Evolutionary conservation across 2,797 vertebrate species (phyloP).

Genomic region (Helicolenus hilgendorfi): DNA sequence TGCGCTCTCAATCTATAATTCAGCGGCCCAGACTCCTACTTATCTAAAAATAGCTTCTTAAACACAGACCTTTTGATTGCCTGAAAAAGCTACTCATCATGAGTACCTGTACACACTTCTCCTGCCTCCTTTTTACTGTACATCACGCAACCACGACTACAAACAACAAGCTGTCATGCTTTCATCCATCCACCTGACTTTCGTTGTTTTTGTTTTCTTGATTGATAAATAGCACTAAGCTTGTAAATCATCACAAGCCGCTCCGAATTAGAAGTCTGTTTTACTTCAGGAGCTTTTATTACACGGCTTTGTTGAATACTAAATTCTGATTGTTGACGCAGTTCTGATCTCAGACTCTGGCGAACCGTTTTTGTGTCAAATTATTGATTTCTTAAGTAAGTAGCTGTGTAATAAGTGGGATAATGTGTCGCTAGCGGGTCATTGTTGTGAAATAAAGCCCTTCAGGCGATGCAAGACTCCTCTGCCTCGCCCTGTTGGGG

Average conservation of each 20-base stretch:
- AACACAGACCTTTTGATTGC: slow-evolving; percentile 86
- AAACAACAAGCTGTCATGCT: slow-evolving; percentile 75
- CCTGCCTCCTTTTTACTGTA: slow-evolving; percentile 76
- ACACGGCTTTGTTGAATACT: background rate
- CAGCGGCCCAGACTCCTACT: slow-evolving; percentile 74
- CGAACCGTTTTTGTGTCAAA: too few relatives aligned
- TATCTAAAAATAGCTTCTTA: slow-evolving; percentile 88
- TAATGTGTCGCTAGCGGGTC: too few relatives aligned
- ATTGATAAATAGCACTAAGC: slow-evolving; percentile 52
- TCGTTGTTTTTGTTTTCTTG: slow-evolving; percentile 41
- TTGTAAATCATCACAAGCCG: slow-evolving; percentile 40
- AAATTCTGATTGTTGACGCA: too few relatives aligned
- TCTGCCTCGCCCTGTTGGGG: too few relatives aligned
- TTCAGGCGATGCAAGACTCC: too few relatives aligned
- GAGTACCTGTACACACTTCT: slow-evolving; percentile 72
- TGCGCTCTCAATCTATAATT: slow-evolving; percentile 88
- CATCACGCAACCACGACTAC: slow-evolving; percentile 67
- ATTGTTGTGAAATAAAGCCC: too few relatives aligned
- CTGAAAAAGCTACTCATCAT: slow-evolving; percentile 74
- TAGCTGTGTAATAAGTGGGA: too few relatives aligned
- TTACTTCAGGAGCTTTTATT: slow-evolving; percentile 11
- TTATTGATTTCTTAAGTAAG: too few relatives aligned
- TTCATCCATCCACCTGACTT: slow-evolving; percentile 66
- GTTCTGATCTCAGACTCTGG: too few relatives aligned
- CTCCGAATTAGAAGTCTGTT: background rate